Evolutionary conservation across 2,113 vertebrate genomes (phyloP), one percentile per base, ranked within the genome.

Genomic region (Strix uralensis): DNA sequence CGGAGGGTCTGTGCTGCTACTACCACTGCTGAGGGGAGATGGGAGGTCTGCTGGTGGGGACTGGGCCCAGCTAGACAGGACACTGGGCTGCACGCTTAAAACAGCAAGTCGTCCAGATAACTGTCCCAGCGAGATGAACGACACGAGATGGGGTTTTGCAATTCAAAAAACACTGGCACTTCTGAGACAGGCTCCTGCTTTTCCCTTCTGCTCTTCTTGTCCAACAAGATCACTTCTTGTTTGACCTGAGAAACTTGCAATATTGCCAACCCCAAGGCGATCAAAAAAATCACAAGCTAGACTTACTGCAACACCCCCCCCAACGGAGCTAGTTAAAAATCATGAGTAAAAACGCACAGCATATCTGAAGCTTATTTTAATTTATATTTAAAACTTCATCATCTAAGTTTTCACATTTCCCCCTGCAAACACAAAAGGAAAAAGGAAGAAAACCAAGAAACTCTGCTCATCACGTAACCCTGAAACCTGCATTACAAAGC

Each of bases 171-270:
- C 0, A 0, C 29, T 19, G 58, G 40, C 0, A 2, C 83, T 94
- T 94, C 91, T 6, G 4, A 90, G 80, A 51, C 65, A 46, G 72
- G 61, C 62, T 93, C 71, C 46, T 80, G 67, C 44, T 92, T 83
- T 81, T 81, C n/a, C 47, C 77, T 96, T 92, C 77, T 89, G 83
- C 20, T 81, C 44, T 83, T 97, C 95, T 96, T 61, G 96, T 44
- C 95, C 97, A 92, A 94, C 96, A 72, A 92, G 96, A 93, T 94
- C 83, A 36, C 88, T 92, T 92, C 91, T 42, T 29, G 94, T 90
- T 18, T 96, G 91, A 93, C 94, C 86, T 95, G 95, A 94, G 95
- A 94, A 96, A 97, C 94, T 73, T 94, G 97, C 88, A 94, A 40
- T 74, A 87, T 96, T 81, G 65, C 80, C 83, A 86, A 86, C 88